Conservation (phyloP, 2,888 invertebrate species). For the Buathra laborator region DNA sequence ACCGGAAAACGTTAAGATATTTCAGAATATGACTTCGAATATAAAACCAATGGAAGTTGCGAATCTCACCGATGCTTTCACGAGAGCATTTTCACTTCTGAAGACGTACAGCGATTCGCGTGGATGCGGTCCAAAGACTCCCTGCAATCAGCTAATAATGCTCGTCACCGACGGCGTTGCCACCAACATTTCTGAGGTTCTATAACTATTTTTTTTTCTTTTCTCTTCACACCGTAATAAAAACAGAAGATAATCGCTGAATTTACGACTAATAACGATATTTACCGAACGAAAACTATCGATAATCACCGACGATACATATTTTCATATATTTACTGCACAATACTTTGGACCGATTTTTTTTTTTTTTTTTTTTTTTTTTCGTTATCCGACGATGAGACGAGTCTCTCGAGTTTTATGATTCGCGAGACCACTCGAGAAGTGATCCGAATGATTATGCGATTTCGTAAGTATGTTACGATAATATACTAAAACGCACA, state of each 20-base stretch:
- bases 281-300: neutral
- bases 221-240: neutral
- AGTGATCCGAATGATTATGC: slow-evolving; percentile 6
- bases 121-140: slow-evolving; percentile 87
- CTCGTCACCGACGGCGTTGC: slow-evolving; percentile 98
- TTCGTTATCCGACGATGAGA: slow-evolving; percentile 7
- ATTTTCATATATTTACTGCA: neutral
- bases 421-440: slow-evolving; percentile 31
- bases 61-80: slow-evolving; percentile 93
- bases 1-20: slow-evolving; percentile 92
- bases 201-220: neutral
- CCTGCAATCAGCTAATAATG: slow-evolving; percentile 99
- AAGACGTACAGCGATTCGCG: slow-evolving; percentile 87
- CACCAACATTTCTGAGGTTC: slow-evolving; percentile 91
- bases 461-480: slow-evolving; percentile 28
- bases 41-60: slow-evolving; percentile 92
- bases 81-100: slow-evolving; percentile 93
- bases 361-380: neutral
- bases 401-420: slow-evolving; percentile 22
- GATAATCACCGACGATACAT: neutral
- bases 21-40: slow-evolving; percentile 89
- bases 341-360: neutral
- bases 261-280: neutral
- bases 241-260: neutral
- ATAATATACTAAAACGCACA: slow-evolving; percentile 59